Evolutionary conservation across 2,888 invertebrate genomes (phyloP).

Genomic region (Epinotia bilunana): DNA sequence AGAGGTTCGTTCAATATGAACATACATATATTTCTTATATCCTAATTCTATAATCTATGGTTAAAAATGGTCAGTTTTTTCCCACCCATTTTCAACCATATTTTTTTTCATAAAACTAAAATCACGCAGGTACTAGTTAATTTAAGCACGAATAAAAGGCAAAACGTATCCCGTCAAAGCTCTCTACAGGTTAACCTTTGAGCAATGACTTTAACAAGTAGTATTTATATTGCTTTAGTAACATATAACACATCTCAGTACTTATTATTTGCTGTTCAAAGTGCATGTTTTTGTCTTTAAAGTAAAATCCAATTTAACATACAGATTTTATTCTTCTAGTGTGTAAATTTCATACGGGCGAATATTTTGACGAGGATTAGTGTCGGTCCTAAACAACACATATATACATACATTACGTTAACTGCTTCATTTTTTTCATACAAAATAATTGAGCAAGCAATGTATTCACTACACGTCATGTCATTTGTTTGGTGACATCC

Average conservation of each 20-base stretch:
- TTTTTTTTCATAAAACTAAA: slow-evolving; percentile 12
- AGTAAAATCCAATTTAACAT: not conserved
- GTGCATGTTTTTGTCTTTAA: not conserved
- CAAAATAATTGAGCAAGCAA: no score
- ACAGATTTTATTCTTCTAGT: not conserved
- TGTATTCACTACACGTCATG: no score
- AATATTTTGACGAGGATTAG: no score
- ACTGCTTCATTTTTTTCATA: no score
- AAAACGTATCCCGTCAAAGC: slow-evolving; percentile 23
- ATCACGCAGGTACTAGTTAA: slow-evolving; percentile 12
- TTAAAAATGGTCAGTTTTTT: not conserved
- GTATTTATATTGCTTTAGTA: not conserved
- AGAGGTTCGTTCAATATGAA: not conserved
- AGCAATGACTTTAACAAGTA: slow-evolving; percentile 11
- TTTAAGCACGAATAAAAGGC: slow-evolving; percentile 32
- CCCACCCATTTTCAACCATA: not conserved
- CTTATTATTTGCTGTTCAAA: not conserved
- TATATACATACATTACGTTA: no score
- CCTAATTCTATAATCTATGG: not conserved
- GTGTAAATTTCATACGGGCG: no score
- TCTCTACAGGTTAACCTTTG: slow-evolving; percentile 24
- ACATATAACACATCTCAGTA: not conserved
- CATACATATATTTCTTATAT: not conserved
- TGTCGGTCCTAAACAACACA: no score
- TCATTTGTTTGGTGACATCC: no score